These are phyloP conservation scores for Erythrolamprus reginae DNA, from an alignment of 2,113 vertebrate genomes.

Conservation along the genomic window DNA sequence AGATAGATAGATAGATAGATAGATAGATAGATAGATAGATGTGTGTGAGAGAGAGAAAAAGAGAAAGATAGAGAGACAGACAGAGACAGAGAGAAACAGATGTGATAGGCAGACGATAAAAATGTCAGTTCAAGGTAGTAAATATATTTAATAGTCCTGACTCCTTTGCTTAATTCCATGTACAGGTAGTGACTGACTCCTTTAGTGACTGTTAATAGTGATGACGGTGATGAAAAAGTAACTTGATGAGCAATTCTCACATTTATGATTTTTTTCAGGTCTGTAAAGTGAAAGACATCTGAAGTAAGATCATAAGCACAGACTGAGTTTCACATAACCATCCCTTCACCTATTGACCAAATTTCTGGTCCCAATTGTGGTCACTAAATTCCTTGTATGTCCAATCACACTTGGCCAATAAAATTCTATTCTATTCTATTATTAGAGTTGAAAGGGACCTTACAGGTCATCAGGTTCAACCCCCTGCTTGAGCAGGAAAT, in stretches of 20 bases:
- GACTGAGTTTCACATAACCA: neutral
- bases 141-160: neutral
- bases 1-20: no score
- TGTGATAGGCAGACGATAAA: neutral
- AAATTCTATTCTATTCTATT: no score
- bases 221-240: neutral
- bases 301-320: neutral
- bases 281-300: neutral
- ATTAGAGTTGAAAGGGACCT: no score
- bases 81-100: no score
- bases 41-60: no score
- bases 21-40: no score
- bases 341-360: neutral
- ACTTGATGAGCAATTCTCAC: neutral
- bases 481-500: no score
- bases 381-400: no score
- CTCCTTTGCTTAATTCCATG: slow-evolving; percentile 67
- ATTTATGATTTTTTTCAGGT: neutral
- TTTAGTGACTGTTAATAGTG: neutral
- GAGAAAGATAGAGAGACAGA: no score
- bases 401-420: no score
- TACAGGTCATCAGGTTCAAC: no score
- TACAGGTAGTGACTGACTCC: slow-evolving; percentile 12
- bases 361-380: neutral
- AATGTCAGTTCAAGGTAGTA: neutral